Evolutionary conservation across 2,888 invertebrate genomes (phyloP).

Genomic region (Conops quadrifasciatus): DNA sequence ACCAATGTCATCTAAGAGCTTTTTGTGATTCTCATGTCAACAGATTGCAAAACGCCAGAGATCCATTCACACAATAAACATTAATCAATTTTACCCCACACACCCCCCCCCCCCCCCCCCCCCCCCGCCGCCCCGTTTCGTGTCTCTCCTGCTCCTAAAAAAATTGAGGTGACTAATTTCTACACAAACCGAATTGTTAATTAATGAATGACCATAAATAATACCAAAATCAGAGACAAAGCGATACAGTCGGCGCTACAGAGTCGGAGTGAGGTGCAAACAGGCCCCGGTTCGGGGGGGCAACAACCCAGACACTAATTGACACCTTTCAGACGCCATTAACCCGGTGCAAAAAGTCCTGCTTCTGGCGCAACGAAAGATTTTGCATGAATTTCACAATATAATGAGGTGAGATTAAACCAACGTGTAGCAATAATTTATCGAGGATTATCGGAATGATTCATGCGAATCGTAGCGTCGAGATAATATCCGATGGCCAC

Average conservation of each 20-base stretch:
- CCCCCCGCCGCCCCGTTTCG: neutral
- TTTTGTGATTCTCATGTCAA: slow-evolving; percentile 28
- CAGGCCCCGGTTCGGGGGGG: slow-evolving; percentile 9
- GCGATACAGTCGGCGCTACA: neutral
- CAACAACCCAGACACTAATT: slow-evolving; percentile 42
- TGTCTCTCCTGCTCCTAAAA: too few species aligned
- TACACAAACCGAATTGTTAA: slow-evolving; percentile 27
- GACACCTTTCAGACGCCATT: slow-evolving; percentile 48
- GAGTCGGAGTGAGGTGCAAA: neutral
- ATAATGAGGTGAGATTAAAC: slow-evolving; percentile 27
- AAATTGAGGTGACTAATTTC: slow-evolving; percentile 27
- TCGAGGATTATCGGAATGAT: slow-evolving; percentile 27
- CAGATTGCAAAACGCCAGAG: slow-evolving; percentile 12
- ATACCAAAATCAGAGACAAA: slow-evolving; percentile 18
- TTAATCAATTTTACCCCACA: slow-evolving; percentile 30
- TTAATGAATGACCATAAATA: slow-evolving; percentile 34
- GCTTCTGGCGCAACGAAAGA: slow-evolving; percentile 8
- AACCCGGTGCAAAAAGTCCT: slow-evolving; percentile 14
- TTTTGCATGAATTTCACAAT: slow-evolving; percentile 28
- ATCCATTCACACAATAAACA: slow-evolving; percentile 20
- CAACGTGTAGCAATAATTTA: slow-evolving; percentile 29
- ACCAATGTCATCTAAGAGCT: slow-evolving; percentile 23
- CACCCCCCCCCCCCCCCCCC: neutral
- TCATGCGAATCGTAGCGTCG: slow-evolving; percentile 20
- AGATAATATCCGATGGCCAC: slow-evolving; percentile 27